These are phyloP conservation scores for Clavelina lepadiformis DNA, from an alignment of 23 tunicate genomes.

Conservation along the genomic window DNA sequence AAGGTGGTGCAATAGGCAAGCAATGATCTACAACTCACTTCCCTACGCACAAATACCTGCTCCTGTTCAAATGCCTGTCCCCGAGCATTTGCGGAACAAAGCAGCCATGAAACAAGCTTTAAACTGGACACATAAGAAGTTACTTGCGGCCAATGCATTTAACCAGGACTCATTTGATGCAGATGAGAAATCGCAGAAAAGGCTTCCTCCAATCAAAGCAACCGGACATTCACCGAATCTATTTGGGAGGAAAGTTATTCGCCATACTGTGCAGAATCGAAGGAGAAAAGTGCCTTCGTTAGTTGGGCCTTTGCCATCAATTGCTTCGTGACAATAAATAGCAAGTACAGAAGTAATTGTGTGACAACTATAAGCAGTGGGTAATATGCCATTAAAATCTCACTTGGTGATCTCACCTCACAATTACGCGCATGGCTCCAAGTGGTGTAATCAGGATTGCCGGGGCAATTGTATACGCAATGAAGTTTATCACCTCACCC, in stretches of 20 bases:
- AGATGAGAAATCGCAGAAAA: no score
- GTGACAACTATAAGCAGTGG: no score
- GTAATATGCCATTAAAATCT: no score
- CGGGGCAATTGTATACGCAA: constrained; percentile 85
- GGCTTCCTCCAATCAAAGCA: no score
- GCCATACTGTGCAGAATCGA: no score
- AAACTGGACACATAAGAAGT: constrained; percentile 12
- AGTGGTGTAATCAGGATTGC: constrained; percentile 81
- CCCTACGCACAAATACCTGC: constrained; percentile 36
- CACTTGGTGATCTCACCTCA: no score
- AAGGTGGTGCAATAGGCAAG: constrained; percentile 72
- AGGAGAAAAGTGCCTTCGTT: no score
- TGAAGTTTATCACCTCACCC: constrained; percentile 75
- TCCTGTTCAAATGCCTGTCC: constrained; percentile 14
- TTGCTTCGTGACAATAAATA: no score
- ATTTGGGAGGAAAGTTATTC: no score
- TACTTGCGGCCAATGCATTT: neutral
- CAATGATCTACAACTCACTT: constrained; percentile 43
- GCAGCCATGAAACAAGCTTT: neutral
- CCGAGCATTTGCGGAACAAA: constrained; percentile 14
- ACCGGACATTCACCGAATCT: no score
- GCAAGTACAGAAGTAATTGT: no score
- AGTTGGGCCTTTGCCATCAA: no score
- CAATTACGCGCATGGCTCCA: constrained; percentile 81
- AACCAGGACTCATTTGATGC: neutral